A percentile compares a stretch with the other conserved stretches of the same genome.
Conservation (phyloP, 2,113 vertebrate species). For the Romanogobio albipinnatus region DNA sequence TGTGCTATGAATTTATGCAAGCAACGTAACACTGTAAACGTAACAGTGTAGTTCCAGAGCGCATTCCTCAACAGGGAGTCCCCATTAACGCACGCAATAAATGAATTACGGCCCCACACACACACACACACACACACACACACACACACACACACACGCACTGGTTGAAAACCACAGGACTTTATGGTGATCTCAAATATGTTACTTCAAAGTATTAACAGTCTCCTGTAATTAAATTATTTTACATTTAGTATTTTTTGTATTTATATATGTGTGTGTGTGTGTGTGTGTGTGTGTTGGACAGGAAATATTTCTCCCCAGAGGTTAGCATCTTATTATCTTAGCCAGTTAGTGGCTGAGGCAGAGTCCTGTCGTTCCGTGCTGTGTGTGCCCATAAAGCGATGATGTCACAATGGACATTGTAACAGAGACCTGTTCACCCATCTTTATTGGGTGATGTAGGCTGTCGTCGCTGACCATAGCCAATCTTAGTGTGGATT, state of each 20-base stretch:
- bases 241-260: too few species aligned
- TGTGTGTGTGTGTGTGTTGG: constrained; percentile 20
- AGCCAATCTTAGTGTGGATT: constrained; percentile 31
- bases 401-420: constrained; percentile 45
- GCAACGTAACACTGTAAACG: not conserved
- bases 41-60: not conserved
- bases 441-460: constrained; percentile 35
- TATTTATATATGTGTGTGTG: not conserved
- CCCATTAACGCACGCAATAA: not conserved
- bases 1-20: not conserved
- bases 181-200: not conserved
- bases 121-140: not conserved
- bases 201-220: not conserved
- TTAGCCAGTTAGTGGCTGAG: not conserved
- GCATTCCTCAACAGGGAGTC: constrained; percentile 31
- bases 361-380: constrained; percentile 34
- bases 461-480: not conserved
- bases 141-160: not conserved
- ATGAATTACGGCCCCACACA: not conserved
- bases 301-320: constrained; percentile 3
- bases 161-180: not conserved
- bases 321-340: constrained; percentile 43
- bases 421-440: constrained; percentile 21
- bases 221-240: not conserved
- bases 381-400: constrained; percentile 30